Evolutionary conservation across 2,113 vertebrate genomes (phyloP).

Genomic region (Haliaeetus leucogaster): DNA sequence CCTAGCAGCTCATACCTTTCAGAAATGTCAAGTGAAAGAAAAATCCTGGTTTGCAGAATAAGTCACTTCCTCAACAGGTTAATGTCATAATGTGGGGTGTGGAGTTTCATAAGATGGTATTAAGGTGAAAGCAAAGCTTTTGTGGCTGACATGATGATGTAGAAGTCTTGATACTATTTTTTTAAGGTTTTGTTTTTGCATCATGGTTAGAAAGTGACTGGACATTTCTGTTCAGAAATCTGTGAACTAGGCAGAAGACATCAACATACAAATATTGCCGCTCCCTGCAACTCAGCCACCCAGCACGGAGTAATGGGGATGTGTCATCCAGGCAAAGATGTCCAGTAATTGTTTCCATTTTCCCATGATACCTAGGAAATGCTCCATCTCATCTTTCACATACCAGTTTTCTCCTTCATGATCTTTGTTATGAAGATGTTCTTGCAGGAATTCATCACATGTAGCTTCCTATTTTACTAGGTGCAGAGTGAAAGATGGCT

Average conservation of each 20-base stretch:
- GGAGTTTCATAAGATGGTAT: not conserved
- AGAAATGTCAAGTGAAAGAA: not conserved
- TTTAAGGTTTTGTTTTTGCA: not conserved
- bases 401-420: not conserved
- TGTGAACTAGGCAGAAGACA: not conserved
- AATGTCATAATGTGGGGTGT: fast-evolving
- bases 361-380: not conserved
- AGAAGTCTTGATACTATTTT: not conserved
- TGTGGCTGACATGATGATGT: not conserved
- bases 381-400: not conserved
- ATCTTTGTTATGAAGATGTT: not conserved
- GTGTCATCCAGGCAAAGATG: not conserved
- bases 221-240: not conserved
- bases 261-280: not conserved
- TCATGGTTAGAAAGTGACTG: not conserved
- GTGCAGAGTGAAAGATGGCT: not conserved
- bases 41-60: not conserved
- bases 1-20: not conserved
- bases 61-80: not conserved
- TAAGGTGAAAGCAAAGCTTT: not conserved
- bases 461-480: not conserved
- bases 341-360: not conserved
- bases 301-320: not conserved
- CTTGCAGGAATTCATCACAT: not conserved
- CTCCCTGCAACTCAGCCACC: not conserved